phyloP scores from a whole-genome alignment of 2,113 vertebrate genomes.

The Macrotis lagotis region DNA sequence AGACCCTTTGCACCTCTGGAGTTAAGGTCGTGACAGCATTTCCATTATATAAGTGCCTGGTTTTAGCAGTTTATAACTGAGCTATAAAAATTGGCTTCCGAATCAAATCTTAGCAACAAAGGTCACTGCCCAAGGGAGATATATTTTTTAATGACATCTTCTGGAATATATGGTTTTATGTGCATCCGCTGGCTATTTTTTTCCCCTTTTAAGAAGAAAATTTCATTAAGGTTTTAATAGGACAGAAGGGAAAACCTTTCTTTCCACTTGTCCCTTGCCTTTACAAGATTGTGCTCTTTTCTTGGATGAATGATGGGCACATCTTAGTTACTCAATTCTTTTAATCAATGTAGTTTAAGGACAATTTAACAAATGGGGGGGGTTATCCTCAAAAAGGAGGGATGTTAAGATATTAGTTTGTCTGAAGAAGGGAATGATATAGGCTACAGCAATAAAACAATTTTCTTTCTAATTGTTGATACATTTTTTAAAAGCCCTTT shows the following conservation, averaged over 20 bases:
- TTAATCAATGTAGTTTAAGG: background rate
- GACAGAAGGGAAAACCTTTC: slow-evolving; percentile 37
- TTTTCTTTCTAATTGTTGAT: slow-evolving; percentile 10
- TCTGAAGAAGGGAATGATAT: slow-evolving; percentile 19
- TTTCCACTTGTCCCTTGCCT: slow-evolving; percentile 37
- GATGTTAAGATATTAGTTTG: background rate
- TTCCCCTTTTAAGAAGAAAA: slow-evolving; percentile 45
- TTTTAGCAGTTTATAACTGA: slow-evolving; percentile 71
- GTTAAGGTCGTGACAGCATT: slow-evolving; percentile 77
- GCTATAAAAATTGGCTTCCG: slow-evolving; percentile 72
- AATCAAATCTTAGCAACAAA: slow-evolving; percentile 65
- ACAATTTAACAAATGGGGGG: background rate
- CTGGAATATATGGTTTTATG: slow-evolving; percentile 59
- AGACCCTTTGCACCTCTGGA: slow-evolving; percentile 73
- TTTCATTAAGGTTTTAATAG: slow-evolving; percentile 36
- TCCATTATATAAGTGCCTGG: slow-evolving; percentile 71
- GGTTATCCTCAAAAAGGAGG: slow-evolving; percentile 11
- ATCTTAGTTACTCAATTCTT: slow-evolving; percentile 29
- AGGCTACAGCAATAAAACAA: background rate
- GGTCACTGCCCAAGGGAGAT: slow-evolving; percentile 55
- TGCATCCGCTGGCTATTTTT: slow-evolving; percentile 51
- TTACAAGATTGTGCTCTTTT: slow-evolving; percentile 23
- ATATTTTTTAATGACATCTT: background rate
- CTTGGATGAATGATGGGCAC: background rate
- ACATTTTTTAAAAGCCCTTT: background rate